Evolutionary conservation across 2,113 vertebrate genomes (phyloP), one percentile per base, ranked within the genome.

Genomic region (Cryptomyrus ogoouensis): DNA sequence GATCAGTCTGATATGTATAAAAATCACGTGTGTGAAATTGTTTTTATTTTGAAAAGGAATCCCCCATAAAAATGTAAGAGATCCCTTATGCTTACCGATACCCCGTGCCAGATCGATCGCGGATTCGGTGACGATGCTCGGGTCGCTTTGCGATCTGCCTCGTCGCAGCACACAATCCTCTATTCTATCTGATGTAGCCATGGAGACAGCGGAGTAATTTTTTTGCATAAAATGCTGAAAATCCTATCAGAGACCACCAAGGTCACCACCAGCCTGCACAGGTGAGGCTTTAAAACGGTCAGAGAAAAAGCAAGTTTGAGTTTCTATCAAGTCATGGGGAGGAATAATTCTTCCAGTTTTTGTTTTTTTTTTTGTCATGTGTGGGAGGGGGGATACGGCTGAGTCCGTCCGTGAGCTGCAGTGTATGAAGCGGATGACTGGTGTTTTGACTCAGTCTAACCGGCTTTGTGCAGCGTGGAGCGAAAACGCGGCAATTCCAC

Each of bases 111-210:
- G 93, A 93, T 95, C 96, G 74, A 96, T 94, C 92, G 94, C 94
- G 92, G 96, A 93, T 91, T 98, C 97, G 50, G 95, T 95, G 94
- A 98, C 97, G 96, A 97, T 96, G 97, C 96, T 99, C 95, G 98
- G 98, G 97, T 99, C 98, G 95, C 98, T 99, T 96, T 98, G 98
- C 93, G 97, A 99, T 95, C 97, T 97, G 96, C 97, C 97, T 96
- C 98, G 95, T 52, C 97, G 97, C 96, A 97, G 97, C 91, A 96
- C 93, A 96, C 97, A 98, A 95, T 96, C 95, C 91, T 97, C 96
- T 93, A 96, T 94, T 95, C 96, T 97, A 95, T 97, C 97, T 89
- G 97, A 96, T 94, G 97, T 96, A 96, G 97, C 98, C 98, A 99
- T 99, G 95, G 92, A 94, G 93, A 92, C 93, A 94, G 95, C 95